A percentile compares a stretch with the other conserved stretches of the same genome.
Conservation (phyloP, 2,888 invertebrate genomes). For the Cryptophagus acutangulus region DNA sequence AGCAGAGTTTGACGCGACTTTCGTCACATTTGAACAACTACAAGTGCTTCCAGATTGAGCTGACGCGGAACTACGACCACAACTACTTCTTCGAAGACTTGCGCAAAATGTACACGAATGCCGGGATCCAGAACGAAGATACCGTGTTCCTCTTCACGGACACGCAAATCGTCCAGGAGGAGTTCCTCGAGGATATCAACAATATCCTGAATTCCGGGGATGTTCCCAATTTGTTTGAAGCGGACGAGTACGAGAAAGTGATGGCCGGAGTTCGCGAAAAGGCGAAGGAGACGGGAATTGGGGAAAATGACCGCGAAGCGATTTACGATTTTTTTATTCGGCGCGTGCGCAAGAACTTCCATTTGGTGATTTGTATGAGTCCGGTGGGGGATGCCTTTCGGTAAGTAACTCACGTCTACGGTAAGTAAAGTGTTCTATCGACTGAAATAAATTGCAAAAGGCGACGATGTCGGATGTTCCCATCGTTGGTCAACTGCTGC, state of each 20-base stretch:
- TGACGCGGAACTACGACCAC: slow-evolving; percentile 79
- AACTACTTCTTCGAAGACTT: slow-evolving; percentile 81
- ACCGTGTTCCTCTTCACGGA: slow-evolving; percentile 86
- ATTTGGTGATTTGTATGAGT: slow-evolving; percentile 85
- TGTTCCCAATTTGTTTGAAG: slow-evolving; percentile 85
- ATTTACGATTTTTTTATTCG: slow-evolving; percentile 84
- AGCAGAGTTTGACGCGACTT: slow-evolving; percentile 80
- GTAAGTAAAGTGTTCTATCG: neutral
- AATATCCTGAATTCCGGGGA: slow-evolving; percentile 88
- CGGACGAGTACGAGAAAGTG: slow-evolving; percentile 79
- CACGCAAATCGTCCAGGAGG: slow-evolving; percentile 85
- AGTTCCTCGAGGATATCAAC: slow-evolving; percentile 87
- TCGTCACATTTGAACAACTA: slow-evolving; percentile 83
- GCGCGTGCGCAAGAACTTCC: slow-evolving; percentile 75
- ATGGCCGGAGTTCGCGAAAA: slow-evolving; percentile 69
- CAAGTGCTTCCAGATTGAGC: slow-evolving; percentile 84
- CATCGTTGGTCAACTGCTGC: slow-evolving; percentile 89
- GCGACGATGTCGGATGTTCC: slow-evolving; percentile 87
- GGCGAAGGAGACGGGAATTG: slow-evolving; percentile 65
- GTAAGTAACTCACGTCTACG: slow-evolving; percentile 37
- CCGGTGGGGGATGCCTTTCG: slow-evolving; percentile 85
- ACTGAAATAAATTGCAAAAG: slow-evolving; percentile 46
- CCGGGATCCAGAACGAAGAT: slow-evolving; percentile 68
- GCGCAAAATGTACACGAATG: slow-evolving; percentile 70
- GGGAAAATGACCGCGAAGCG: slow-evolving; percentile 65